Percentiles rank a stretch among this genome's conserved stretches.
Conservation (phyloP, 2,888 invertebrate genomes). For the Cryptus armator region DNA sequence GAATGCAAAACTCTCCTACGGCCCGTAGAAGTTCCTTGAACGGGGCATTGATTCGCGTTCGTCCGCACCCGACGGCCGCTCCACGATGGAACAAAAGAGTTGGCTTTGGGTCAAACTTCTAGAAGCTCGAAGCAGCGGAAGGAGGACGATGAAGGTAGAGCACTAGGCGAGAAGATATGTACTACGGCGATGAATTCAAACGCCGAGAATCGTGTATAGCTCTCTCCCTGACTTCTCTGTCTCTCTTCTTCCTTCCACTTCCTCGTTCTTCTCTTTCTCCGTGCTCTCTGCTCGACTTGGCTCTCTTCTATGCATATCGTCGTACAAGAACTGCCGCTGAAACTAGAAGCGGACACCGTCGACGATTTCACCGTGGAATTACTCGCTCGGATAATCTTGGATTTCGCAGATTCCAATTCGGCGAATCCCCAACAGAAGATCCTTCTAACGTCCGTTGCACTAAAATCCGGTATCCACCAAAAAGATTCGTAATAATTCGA, state of each 20-base stretch:
- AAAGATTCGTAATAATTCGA: not conserved
- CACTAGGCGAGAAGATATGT: constrained; percentile 60
- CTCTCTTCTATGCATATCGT: constrained; percentile 51
- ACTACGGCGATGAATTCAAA: constrained; percentile 65
- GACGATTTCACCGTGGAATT: constrained; percentile 40
- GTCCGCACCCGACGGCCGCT: constrained; percentile 45
- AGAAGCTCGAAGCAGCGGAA: constrained; percentile 57
- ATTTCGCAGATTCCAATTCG: constrained; percentile 45
- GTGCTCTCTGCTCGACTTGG: constrained; percentile 11
- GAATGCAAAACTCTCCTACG: constrained; percentile 76
- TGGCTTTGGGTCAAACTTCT: constrained; percentile 77
- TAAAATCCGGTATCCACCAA: not conserved
- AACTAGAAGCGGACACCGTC: constrained; percentile 37
- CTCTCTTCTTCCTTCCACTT: constrained; percentile 21
- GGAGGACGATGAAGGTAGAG: constrained; percentile 59
- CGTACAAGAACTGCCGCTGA: constrained; percentile 36
- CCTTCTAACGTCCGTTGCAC: constrained; percentile 11
- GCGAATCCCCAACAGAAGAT: constrained; percentile 15
- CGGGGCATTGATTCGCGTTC: constrained; percentile 76
- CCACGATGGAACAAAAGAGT: constrained; percentile 73
- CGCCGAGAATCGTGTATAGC: constrained; percentile 52
- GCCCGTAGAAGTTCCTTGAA: constrained; percentile 71
- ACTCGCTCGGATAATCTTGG: constrained; percentile 49
- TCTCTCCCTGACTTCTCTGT: constrained; percentile 5
- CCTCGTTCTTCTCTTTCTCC: constrained; percentile 19